These are phyloP conservation scores for Aleiodes leptofemur DNA, from an alignment of 2,888 invertebrate species.

Conservation along the genomic window DNA sequence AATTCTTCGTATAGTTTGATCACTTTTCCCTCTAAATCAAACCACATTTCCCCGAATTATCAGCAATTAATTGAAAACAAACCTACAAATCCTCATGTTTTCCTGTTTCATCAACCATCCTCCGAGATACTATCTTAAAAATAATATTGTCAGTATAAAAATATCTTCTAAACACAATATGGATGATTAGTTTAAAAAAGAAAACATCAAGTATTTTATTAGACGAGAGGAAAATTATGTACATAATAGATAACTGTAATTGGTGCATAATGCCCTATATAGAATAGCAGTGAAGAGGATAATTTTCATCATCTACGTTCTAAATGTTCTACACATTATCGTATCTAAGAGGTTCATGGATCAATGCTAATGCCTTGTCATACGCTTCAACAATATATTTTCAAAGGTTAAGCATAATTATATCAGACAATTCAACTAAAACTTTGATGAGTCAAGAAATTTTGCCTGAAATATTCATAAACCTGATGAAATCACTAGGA, in stretches of 20 bases:
- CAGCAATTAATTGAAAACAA: too few relatives aligned
- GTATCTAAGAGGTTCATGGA: constrained; percentile 18
- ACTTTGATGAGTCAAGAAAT: neutral
- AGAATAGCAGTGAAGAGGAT: constrained; percentile 12
- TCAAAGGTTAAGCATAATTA: neutral
- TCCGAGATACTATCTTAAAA: neutral
- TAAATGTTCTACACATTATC: constrained; percentile 15
- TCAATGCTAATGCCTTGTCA: constrained; percentile 11
- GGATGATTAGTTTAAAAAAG: too few relatives aligned
- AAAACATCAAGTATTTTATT: too few relatives aligned
- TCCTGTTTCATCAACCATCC: too few relatives aligned
- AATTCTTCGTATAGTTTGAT: too few relatives aligned
- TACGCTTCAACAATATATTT: constrained; percentile 17
- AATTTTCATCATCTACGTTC: constrained; percentile 18
- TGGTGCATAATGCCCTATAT: constrained; percentile 22
- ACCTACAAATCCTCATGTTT: too few relatives aligned
- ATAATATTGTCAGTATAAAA: neutral
- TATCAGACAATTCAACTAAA: neutral
- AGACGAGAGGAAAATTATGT: neutral
- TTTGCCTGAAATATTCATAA: neutral
- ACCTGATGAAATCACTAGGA: neutral
- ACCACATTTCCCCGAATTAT: too few relatives aligned
- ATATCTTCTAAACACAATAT: too few relatives aligned
- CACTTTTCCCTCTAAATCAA: too few relatives aligned
- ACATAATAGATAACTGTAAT: neutral